Percentiles rank a stretch among this genome's conserved stretches.
Conservation (phyloP, 2,888 invertebrate species). For the Patella caerulea region DNA sequence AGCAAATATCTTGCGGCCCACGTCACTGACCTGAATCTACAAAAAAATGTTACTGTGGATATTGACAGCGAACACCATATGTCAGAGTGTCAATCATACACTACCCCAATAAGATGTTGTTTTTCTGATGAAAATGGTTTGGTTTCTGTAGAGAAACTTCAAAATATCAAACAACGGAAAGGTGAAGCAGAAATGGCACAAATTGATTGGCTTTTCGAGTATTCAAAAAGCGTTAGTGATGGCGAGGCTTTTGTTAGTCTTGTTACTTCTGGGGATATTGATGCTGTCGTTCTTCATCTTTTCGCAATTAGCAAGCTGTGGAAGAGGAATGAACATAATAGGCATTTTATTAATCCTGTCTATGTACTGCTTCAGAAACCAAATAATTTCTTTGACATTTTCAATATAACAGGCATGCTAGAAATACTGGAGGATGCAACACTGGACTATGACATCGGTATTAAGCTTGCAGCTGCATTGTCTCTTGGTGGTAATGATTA, state of each 20-base stretch:
- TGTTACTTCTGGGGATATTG: conserved; percentile 12
- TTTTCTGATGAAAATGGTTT: no score
- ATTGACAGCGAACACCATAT: not conserved
- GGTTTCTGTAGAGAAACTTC: no score
- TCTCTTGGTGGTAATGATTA: conserved; percentile 13
- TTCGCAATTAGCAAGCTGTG: not conserved
- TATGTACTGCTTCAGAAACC: conserved; percentile 14
- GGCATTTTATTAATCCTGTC: not conserved
- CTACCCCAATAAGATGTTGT: no score
- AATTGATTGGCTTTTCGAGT: no score
- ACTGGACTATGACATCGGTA: not conserved
- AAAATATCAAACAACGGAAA: no score
- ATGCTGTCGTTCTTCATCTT: conserved; percentile 10
- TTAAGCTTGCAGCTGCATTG: not conserved
- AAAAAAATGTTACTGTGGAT: not conserved
- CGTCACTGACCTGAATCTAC: not conserved
- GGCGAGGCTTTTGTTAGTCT: no score
- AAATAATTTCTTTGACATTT: not conserved
- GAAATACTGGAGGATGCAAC: not conserved
- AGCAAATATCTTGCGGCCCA: conserved; percentile 6
- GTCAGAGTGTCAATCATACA: not conserved
- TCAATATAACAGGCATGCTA: not conserved
- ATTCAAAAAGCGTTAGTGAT: no score
- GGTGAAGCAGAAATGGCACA: no score
- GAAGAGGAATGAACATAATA: not conserved